These are phyloP conservation scores for Illadopsis cleaveri DNA, from an alignment of 2,113 vertebrate species.

Conservation along the genomic window DNA sequence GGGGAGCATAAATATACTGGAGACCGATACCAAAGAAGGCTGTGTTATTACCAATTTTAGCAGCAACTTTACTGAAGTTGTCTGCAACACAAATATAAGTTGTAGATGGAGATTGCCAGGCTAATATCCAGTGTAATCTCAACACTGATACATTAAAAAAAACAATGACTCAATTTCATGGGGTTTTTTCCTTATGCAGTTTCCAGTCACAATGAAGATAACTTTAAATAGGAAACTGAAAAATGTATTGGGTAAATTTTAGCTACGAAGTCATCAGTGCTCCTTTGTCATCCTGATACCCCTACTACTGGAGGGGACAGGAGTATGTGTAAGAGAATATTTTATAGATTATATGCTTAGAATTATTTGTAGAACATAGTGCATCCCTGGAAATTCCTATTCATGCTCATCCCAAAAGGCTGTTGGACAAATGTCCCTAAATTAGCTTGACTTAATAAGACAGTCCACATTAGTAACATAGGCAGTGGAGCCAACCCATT, in stretches of 20 bases:
- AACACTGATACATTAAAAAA: background rate
- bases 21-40: background rate
- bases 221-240: background rate
- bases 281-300: background rate
- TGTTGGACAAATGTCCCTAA: background rate
- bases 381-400: background rate
- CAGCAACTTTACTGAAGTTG: background rate
- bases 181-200: background rate
- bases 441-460: background rate
- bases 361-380: background rate
- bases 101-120: background rate
- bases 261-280: background rate
- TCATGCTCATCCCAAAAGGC: background rate
- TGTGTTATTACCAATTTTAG: background rate
- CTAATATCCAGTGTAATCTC: background rate
- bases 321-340: background rate
- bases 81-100: background rate
- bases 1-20: background rate
- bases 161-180: background rate
- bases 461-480: background rate
- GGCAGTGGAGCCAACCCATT: background rate
- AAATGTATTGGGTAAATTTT: background rate
- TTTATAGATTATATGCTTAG: background rate
- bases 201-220: background rate
- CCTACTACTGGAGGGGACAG: background rate